These are phyloP conservation scores for Hipparchia semele DNA, from an alignment of 2,888 invertebrate species.

Conservation along the genomic window DNA sequence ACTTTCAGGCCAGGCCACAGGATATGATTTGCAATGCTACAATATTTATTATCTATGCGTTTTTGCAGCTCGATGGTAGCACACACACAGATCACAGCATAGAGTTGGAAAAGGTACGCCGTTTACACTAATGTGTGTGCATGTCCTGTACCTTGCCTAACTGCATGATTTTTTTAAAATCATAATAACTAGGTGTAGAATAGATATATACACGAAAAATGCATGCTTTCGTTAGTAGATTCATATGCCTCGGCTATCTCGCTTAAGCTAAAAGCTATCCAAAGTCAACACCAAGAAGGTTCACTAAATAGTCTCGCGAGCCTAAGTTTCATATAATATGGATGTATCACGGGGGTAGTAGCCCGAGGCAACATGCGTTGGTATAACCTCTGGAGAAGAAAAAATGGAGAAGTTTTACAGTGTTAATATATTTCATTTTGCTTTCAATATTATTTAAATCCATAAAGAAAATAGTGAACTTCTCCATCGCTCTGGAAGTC, in stretches of 20 bases:
- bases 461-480: no score
- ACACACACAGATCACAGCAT: constrained; percentile 80
- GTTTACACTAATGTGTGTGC: constrained; percentile 70
- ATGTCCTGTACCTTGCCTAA: constrained; percentile 58
- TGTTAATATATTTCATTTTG: no score
- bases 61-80: constrained; percentile 83
- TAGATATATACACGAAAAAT: background rate
- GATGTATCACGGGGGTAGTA: no score
- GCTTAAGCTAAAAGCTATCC: background rate
- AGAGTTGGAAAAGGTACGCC: constrained; percentile 84
- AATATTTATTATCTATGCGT: constrained; percentile 74
- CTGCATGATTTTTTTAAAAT: constrained; percentile 46
- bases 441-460: no score
- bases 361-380: no score
- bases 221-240: background rate
- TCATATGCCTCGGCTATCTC: background rate
- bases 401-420: no score
- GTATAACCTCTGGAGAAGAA: no score
- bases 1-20: background rate
- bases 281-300: background rate
- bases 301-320: background rate
- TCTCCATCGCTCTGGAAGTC: background rate
- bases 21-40: constrained; percentile 59
- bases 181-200: constrained; percentile 18
- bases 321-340: background rate